These are phyloP conservation scores for Cheilosia variabilis DNA, from an alignment of 2,888 invertebrate genomes.

Conservation along the genomic window DNA sequence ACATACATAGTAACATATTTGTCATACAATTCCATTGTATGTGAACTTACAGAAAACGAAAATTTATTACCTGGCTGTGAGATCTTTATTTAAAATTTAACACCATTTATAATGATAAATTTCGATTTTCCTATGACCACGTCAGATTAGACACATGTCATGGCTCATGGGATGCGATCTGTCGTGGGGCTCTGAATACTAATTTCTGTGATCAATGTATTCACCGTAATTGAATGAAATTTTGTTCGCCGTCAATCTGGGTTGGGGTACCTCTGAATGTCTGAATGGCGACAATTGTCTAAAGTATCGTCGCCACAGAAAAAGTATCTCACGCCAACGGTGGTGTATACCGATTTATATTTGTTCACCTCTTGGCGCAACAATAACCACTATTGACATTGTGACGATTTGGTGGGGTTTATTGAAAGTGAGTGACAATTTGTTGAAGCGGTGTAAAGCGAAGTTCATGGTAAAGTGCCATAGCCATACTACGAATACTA, in stretches of 20 bases:
- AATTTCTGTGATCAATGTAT: constrained; percentile 69
- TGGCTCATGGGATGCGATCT: constrained; percentile 63
- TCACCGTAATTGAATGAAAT: constrained; percentile 62
- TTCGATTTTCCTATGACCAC: constrained; percentile 69
- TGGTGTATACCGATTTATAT: constrained; percentile 22
- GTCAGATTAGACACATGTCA: constrained; percentile 68
- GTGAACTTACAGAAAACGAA: constrained; percentile 40
- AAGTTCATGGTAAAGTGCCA: constrained; percentile 13
- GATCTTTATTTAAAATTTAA: constrained; percentile 74
- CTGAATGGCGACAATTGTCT: constrained; percentile 68
- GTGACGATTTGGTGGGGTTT: constrained; percentile 29
- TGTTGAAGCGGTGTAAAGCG: constrained; percentile 14
- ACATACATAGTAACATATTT: constrained; percentile 6
- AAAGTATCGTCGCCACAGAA: constrained; percentile 51
- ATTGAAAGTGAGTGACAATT: constrained; percentile 23
- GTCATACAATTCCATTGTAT: constrained; percentile 50
- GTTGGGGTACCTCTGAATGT: constrained; percentile 40
- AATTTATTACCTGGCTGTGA: constrained; percentile 70
- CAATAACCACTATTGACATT: constrained; percentile 56
- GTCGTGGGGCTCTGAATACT: constrained; percentile 64
- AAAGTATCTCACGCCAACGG: constrained; percentile 66
- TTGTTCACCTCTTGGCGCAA: constrained; percentile 52
- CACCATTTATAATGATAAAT: constrained; percentile 75
- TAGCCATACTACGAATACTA: no score
- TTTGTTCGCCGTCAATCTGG: constrained; percentile 32